Evolutionary conservation across 1,140 invertebrate genomes (phyloP).

Genomic region (Sesamia nonagrioides): DNA sequence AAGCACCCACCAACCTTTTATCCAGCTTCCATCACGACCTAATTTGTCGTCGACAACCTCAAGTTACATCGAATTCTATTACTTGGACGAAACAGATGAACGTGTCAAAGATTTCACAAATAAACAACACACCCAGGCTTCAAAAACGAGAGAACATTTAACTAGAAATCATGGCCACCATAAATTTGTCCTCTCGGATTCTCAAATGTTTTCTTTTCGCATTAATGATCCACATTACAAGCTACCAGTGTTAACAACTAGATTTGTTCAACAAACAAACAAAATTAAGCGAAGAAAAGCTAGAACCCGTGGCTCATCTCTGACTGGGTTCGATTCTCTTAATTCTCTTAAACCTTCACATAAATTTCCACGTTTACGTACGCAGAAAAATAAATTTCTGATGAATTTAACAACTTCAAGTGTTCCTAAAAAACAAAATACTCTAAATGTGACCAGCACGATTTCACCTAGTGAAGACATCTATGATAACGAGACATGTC

Average conservation of each 20-base stretch:
- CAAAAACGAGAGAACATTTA: not conserved
- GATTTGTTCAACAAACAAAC: not conserved
- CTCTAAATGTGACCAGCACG: not conserved
- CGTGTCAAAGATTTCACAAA: not conserved
- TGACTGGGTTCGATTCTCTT: constrained; percentile 7
- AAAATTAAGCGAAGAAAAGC: constrained; percentile 11
- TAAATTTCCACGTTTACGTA: not conserved
- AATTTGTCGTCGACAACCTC: constrained; percentile 57
- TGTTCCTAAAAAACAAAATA: not conserved
- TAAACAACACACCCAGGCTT: not conserved
- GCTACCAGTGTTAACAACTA: not conserved
- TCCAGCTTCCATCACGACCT: not conserved
- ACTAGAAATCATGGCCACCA: constrained; percentile 1
- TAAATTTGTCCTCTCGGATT: constrained; percentile 15
- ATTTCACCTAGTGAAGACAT: not conserved
- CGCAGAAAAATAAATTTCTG: not conserved
- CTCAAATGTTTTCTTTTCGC: constrained; percentile 33
- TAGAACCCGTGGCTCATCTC: constrained; percentile 14
- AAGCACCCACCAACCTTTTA: constrained; percentile 1
- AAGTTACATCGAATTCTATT: constrained; percentile 80
- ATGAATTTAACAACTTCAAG: not conserved
- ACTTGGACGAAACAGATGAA: constrained; percentile 70
- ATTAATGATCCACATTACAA: constrained; percentile 25
- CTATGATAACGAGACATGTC: constrained; percentile 16
- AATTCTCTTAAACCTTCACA: constrained; percentile 15